Base-by-base conservation (phyloP, 1,140 invertebrate species). In the Chelonus insularis region DNA sequence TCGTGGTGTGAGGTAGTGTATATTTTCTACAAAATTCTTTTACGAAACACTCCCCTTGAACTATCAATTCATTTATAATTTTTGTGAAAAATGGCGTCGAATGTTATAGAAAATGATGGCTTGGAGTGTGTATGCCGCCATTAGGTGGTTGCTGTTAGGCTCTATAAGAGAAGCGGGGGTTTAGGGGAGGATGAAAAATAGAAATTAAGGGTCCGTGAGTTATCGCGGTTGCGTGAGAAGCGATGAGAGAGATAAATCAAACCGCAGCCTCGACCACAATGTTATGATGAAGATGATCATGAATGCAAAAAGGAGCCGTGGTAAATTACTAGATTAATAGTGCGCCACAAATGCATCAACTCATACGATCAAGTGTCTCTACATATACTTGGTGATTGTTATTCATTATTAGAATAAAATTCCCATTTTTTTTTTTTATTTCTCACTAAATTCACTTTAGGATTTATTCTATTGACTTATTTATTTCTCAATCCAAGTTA, bases 151-250 rank as follows among this genome's bases (percentile, higher is more conserved):
- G 41, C 41, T 14, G 41, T 43, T 43, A 43, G 41, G 12, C 18
- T 29, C 25, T 16, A 18, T 16, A 39, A 52, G 45, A 20, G 14
- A 18, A 37, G 36, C 36, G 34, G 14, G 12, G 18, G 39, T 23
- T 14, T 41, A n/a, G 36, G 60, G 60, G 60, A 69, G 69, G 66
- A 70, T 70, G 72, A 75, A 76, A 75, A 76, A 75, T 73, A 75
- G 74, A 75, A 76, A 76, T 76, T 75, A 76, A 76, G 72, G 69
- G 72, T 68, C 69, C 7, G 58, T 76, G 74, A 76, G 69, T 75
- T 76, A 76, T 76, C 75, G 73, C 66, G 66, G 68, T 76, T 76
- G 75, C 75, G 75, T 76, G 41, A 43, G 75, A 75, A 73, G 72
- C 74, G 70, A 70, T 57, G 50, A 61, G 65, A 74, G 72, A 77